Evolutionary conservation across 2,888 invertebrate genomes (phyloP).

Genomic region (Parascotia fuliginaria): DNA sequence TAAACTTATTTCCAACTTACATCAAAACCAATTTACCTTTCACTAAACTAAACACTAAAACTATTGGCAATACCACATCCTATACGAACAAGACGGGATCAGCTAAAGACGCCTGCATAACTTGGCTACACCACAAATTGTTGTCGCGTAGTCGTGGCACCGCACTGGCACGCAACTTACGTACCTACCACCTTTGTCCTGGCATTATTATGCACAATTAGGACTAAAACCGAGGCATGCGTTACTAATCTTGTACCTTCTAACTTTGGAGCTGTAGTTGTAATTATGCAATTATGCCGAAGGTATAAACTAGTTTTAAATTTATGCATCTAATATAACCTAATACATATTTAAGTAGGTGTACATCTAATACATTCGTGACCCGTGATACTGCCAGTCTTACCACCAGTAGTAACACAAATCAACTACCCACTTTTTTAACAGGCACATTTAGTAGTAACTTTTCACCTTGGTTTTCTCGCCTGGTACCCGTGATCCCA

Average conservation of each 20-base stretch:
- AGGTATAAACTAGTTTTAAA: conserved; percentile 24
- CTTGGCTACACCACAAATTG: conserved; percentile 71
- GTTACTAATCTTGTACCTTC: conserved; percentile 67
- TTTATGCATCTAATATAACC: too few species aligned
- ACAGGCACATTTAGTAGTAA: too few species aligned
- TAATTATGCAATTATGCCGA: conserved; percentile 47
- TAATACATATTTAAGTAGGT: too few species aligned
- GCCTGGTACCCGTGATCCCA: too few species aligned
- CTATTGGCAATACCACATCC: not conserved
- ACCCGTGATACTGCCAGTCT: too few species aligned
- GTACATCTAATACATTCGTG: too few species aligned
- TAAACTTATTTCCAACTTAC: too few species aligned
- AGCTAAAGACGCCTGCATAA: conserved; percentile 56
- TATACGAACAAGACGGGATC: conserved; percentile 36
- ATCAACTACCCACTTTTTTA: too few species aligned
- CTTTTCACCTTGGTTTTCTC: too few species aligned
- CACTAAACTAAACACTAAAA: not conserved
- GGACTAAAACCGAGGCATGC: conserved; percentile 67
- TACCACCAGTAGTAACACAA: too few species aligned
- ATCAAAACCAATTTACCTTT: too few species aligned
- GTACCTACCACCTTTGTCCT: conserved; percentile 65
- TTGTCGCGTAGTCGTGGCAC: conserved; percentile 61
- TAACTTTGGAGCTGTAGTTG: conserved; percentile 52
- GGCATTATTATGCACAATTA: conserved; percentile 79
- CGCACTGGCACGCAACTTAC: conserved; percentile 61